Percentiles rank a stretch among this genome's conserved stretches.
Evolutionary conservation across 2,113 vertebrate genomes (phyloP).

Genomic region (Tychaedon coryphoeus): DNA sequence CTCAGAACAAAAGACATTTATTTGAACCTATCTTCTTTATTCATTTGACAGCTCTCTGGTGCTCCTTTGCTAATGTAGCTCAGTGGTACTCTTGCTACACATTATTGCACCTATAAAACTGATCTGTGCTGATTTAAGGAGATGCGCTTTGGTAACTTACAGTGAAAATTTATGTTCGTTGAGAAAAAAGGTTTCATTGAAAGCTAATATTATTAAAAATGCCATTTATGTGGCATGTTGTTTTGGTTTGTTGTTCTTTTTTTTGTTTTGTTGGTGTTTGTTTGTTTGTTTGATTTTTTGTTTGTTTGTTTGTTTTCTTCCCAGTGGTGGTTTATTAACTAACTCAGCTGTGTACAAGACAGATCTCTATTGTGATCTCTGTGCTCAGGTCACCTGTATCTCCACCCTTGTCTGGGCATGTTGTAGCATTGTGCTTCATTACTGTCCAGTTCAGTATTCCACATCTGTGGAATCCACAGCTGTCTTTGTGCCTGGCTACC

Average conservation of each 20-base stretch:
- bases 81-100: background rate
- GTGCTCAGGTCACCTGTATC: background rate
- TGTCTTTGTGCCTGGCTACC: background rate
- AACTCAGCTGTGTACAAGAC: background rate
- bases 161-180: background rate
- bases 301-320: background rate
- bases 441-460: background rate
- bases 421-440: background rate
- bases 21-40: constrained; percentile 13
- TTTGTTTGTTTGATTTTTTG: background rate
- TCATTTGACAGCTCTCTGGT: background rate
- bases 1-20: constrained; percentile 17
- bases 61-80: constrained; percentile 4
- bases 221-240: background rate
- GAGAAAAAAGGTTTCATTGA: background rate
- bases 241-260: background rate
- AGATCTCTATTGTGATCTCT: background rate
- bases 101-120: constrained; percentile 34
- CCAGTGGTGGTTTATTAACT: background rate
- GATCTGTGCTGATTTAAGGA: background rate
- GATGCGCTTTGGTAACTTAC: background rate
- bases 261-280: background rate
- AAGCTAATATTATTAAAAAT: constrained; percentile 21
- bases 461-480: background rate
- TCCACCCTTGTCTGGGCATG: background rate